These are phyloP conservation scores for Catostylus mosaicus DNA, from an alignment of 30 jellyfish, hydroid and myxozoan species.

Conservation along the genomic window DNA sequence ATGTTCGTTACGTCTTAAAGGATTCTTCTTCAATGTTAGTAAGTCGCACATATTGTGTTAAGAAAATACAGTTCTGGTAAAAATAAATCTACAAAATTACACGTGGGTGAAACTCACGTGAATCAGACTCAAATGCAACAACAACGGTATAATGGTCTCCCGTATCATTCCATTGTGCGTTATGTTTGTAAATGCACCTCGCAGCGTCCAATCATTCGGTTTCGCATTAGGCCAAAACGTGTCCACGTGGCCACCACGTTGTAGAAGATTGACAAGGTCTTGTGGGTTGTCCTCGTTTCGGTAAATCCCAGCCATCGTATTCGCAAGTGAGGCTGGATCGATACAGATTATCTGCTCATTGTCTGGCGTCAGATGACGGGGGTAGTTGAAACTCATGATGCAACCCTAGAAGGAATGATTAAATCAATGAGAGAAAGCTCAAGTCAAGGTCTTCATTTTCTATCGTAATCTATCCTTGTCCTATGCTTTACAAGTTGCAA, in stretches of 20 bases:
- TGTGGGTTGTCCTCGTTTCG: conserved; percentile 94
- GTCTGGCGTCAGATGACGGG: conserved; percentile 70
- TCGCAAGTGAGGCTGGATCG: conserved; percentile 93
- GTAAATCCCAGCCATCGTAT: conserved; percentile 85
- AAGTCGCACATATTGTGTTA: too few species aligned
- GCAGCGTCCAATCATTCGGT: conserved; percentile 99
- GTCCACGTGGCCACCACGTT: conserved; percentile 88
- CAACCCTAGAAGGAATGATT: conserved; percentile 75
- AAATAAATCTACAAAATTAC: too few species aligned
- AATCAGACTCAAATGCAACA: conserved; percentile 74
- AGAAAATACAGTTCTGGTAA: too few species aligned
- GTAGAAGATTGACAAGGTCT: conserved; percentile 79
- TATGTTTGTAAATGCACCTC: conserved; percentile 88
- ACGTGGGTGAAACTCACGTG: conserved; percentile 16
- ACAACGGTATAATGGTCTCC: conserved; percentile 89
- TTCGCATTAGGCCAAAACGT: conserved; percentile 88
- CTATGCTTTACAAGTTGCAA: too few species aligned
- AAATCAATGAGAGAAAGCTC: too few species aligned
- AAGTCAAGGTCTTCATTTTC: too few species aligned
- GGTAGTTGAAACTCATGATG: conserved; percentile 76
- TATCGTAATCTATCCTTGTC: too few species aligned
- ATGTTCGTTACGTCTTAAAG: too few species aligned
- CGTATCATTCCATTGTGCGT: conserved; percentile 91
- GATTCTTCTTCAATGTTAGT: too few species aligned
- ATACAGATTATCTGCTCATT: conserved; percentile 73